These are phyloP conservation scores for Rhodophaea formosa DNA, from an alignment of 2,888 invertebrate species.

Conservation along the genomic window DNA sequence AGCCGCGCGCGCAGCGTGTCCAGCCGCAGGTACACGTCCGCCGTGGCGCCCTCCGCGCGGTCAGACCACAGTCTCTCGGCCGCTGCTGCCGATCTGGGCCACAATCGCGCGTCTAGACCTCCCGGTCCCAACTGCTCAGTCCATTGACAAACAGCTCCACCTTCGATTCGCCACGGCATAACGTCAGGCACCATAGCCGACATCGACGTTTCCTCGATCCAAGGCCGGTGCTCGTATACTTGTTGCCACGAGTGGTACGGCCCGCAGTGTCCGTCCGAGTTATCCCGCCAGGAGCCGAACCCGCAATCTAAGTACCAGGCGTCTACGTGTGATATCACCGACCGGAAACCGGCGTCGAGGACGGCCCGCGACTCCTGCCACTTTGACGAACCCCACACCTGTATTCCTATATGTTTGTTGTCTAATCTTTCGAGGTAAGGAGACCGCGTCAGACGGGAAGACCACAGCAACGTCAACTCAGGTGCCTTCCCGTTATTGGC, in stretches of 20 bases:
- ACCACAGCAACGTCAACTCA: constrained; percentile 85
- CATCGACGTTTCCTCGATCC: constrained; percentile 72
- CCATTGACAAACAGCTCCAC: constrained; percentile 93
- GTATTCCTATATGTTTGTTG: constrained; percentile 83
- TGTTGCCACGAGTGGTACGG: constrained; percentile 94
- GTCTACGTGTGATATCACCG: constrained; percentile 92
- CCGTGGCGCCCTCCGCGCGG: constrained; percentile 70
- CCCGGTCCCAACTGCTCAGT: constrained; percentile 89
- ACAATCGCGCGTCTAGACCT: constrained; percentile 88
- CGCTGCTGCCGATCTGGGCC: constrained; percentile 91
- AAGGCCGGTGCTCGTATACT: constrained; percentile 91
- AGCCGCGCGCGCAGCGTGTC: constrained; percentile 85
- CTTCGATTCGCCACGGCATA: constrained; percentile 78
- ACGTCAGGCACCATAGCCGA: constrained; percentile 38
- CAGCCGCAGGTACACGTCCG: constrained; percentile 85
- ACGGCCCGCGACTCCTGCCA: constrained; percentile 91
- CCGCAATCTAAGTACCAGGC: constrained; percentile 95
- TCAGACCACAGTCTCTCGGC: constrained; percentile 90
- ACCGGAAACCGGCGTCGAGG: constrained; percentile 87
- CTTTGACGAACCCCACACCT: constrained; percentile 90
- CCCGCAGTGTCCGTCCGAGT: constrained; percentile 91
- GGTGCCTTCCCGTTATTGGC: constrained; percentile 82
- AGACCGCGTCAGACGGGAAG: constrained; percentile 87
- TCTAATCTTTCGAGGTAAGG: constrained; percentile 84
- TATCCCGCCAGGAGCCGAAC: constrained; percentile 91